A percentile compares a stretch with the other conserved stretches of the same genome.
Evolutionary conservation across 2,797 vertebrate species (phyloP).

Genomic region (Sylvia borin): DNA sequence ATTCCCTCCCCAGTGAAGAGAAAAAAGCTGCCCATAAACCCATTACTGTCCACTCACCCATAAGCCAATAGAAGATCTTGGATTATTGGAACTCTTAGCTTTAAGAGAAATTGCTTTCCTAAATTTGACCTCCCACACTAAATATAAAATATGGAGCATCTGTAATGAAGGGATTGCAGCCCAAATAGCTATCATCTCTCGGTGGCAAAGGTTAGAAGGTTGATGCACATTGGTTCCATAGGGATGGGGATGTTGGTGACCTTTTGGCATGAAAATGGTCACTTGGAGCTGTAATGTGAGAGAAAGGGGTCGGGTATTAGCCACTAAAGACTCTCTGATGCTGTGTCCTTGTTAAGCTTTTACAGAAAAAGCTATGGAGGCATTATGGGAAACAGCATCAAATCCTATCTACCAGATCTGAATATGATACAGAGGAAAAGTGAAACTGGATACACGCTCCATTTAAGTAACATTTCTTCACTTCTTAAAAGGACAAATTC

Average conservation of each 20-base stretch:
- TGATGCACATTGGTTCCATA: conserved; percentile 73
- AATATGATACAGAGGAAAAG: conserved; percentile 49
- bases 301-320: conserved; percentile 74
- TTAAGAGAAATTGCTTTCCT: conserved; percentile 87
- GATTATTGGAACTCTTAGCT: conserved; percentile 85
- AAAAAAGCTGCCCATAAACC: conserved; percentile 75
- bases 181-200: conserved; percentile 77
- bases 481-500: conserved; percentile 47
- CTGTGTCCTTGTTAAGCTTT: conserved; percentile 70
- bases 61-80: conserved; percentile 74
- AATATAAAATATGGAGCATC: conserved; percentile 92
- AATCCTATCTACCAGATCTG: conserved; percentile 62
- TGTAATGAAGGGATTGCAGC: conserved; percentile 79
- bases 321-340: conserved; percentile 73
- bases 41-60: conserved; percentile 76
- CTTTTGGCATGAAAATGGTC: conserved; percentile 82
- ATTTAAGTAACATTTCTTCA: conserved; percentile 47
- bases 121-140: conserved; percentile 89
- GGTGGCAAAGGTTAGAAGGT: conserved; percentile 78
- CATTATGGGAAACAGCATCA: conserved; percentile 65
- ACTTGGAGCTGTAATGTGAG: conserved; percentile 79
- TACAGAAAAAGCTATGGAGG: conserved; percentile 56
- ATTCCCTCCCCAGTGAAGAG: conserved; percentile 68
- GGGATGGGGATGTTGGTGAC: conserved; percentile 74
- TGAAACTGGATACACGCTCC: conserved; percentile 63